Evolutionary conservation across 2,888 invertebrate genomes (phyloP).

Genomic region (Clostera curtula): DNA sequence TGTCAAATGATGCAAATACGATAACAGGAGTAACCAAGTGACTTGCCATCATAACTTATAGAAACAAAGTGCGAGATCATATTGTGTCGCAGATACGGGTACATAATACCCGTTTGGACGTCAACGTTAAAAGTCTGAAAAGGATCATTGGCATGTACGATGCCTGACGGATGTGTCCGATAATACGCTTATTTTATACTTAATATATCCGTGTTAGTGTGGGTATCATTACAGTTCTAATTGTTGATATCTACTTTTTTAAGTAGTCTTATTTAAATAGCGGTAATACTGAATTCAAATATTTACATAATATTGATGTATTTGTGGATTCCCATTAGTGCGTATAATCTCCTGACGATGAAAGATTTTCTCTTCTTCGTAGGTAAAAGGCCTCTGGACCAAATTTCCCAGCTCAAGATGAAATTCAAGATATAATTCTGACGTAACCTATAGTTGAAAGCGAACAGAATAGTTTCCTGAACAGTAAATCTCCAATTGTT

Average conservation of each 20-base stretch:
- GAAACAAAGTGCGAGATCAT: neutral
- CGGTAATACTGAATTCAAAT: slow-evolving; percentile 37
- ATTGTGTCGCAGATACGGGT: neutral
- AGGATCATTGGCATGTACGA: slow-evolving; percentile 52
- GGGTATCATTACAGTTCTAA: slow-evolving; percentile 51
- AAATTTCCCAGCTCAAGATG: too few relatives aligned
- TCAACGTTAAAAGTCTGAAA: slow-evolving; percentile 64
- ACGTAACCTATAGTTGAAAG: too few relatives aligned
- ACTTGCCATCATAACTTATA: too few relatives aligned
- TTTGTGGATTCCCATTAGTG: slow-evolving; percentile 38
- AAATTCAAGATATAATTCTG: too few relatives aligned
- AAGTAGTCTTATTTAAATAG: slow-evolving; percentile 53
- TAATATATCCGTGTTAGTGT: slow-evolving; percentile 64
- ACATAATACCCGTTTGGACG: slow-evolving; percentile 25
- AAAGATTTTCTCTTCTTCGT: slow-evolving; percentile 8
- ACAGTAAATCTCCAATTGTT: too few relatives aligned
- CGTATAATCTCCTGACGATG: slow-evolving; percentile 23
- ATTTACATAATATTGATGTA: slow-evolving; percentile 38
- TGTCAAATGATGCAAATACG: too few relatives aligned
- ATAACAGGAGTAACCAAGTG: too few relatives aligned
- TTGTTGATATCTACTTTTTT: slow-evolving; percentile 63
- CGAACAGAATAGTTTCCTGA: too few relatives aligned
- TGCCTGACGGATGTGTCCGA: slow-evolving; percentile 62
- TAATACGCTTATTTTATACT: slow-evolving; percentile 73
- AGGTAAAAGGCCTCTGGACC: too few relatives aligned